Evolutionary conservation across 2,113 vertebrate genomes (phyloP).

Genomic region (Pachycephala philippinensis): DNA sequence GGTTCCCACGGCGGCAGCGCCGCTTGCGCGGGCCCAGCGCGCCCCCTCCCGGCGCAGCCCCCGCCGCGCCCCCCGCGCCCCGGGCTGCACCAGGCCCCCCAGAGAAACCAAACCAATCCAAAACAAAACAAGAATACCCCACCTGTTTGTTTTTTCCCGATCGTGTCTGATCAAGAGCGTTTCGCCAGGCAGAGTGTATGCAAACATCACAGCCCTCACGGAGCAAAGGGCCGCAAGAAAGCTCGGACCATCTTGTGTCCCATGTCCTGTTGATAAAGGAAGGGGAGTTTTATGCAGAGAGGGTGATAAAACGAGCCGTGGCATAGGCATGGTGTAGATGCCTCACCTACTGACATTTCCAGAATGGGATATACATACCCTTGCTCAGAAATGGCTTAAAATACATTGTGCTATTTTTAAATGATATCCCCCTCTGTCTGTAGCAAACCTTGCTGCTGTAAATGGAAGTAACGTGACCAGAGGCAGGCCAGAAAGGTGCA

Average conservation of each 20-base stretch:
- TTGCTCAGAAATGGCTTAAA: neutral
- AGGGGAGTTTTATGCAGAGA: neutral
- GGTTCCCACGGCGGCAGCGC: neutral
- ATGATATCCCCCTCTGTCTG: neutral
- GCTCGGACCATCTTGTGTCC: neutral
- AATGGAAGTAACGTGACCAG: neutral
- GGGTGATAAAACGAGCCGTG: neutral
- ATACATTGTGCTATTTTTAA: neutral
- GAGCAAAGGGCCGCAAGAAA: neutral
- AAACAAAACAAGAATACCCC: neutral
- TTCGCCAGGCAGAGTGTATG: fast-evolving
- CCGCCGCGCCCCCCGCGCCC: neutral
- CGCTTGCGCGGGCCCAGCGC: neutral
- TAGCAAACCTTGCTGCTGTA: neutral
- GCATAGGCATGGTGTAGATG: neutral
- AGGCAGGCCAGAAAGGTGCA: neutral
- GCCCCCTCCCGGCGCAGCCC: neutral
- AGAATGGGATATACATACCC: neutral
- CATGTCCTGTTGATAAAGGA: fast-evolving
- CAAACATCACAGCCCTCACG: fast-evolving
- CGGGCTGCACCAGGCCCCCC: neutral
- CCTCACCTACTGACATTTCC: neutral
- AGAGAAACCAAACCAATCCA: too few species aligned
- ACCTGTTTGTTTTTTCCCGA: fast-evolving
- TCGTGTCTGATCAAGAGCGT: neutral